phyloP scores from a whole-genome alignment of 2,797 vertebrate species.

The Furcifer pardalis region DNA sequence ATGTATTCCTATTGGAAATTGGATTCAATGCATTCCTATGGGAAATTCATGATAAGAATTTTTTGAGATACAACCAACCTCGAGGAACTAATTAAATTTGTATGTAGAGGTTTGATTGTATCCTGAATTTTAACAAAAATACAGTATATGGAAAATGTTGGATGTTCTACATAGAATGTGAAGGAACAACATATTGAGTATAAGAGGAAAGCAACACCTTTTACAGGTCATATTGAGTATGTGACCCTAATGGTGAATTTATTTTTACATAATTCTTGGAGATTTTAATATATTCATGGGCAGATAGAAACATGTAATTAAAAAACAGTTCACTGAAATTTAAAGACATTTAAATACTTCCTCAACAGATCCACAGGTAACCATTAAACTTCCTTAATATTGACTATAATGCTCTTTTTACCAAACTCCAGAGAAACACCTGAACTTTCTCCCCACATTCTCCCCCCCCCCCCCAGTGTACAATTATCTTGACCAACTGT shows the following conservation, averaged over 20 bases:
- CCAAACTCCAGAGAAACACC: accelerated
- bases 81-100: no score
- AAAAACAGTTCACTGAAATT: neutral
- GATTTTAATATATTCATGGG: neutral
- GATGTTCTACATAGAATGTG: neutral
- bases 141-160: neutral
- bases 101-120: no score
- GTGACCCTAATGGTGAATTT: neutral
- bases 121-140: neutral
- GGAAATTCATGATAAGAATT: no score
- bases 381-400: neutral
- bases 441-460: neutral
- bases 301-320: neutral
- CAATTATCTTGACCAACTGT: conserved; percentile 15
- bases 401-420: neutral
- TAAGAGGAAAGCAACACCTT: no score
- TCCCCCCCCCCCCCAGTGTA: neutral
- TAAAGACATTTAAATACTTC: neutral
- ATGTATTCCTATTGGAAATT: no score
- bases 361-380: neutral
- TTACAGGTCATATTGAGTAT: no score
- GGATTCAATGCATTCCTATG: no score
- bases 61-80: no score
- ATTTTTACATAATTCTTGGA: neutral
- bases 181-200: neutral